Evolutionary conservation across 2,888 invertebrate species (phyloP).

Genomic region (Acleris holmiana): DNA sequence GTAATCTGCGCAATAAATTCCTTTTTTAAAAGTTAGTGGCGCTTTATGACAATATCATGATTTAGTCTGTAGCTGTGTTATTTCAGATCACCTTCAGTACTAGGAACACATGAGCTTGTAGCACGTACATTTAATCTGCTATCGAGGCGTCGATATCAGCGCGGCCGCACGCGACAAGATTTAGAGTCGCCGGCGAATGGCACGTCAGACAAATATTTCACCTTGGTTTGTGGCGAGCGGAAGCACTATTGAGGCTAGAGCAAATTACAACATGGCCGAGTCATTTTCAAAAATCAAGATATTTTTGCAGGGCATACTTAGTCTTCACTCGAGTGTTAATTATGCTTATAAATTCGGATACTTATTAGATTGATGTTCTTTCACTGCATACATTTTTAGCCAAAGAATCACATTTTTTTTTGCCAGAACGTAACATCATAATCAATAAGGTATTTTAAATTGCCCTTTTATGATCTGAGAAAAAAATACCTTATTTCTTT

Average conservation of each 20-base stretch:
- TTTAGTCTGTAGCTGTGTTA: conserved; percentile 1
- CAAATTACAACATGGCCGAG: conserved; percentile 22
- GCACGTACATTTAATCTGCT: conserved; percentile 43
- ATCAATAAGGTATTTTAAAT: too few species aligned
- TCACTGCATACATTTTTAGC: too few species aligned
- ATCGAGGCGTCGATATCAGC: conserved; percentile 54
- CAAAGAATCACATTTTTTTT: too few species aligned
- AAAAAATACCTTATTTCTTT: too few species aligned
- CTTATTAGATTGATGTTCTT: too few species aligned
- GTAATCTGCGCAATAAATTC: neutral
- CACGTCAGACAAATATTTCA: conserved; percentile 75
- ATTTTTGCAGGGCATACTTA: too few species aligned
- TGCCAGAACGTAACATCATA: too few species aligned
- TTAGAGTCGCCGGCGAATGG: conserved; percentile 59
- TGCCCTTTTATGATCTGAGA: too few species aligned
- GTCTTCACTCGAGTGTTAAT: too few species aligned
- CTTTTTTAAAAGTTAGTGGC: neutral
- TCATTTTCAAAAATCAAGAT: neutral
- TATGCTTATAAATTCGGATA: too few species aligned
- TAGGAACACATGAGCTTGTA: conserved; percentile 30
- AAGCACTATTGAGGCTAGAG: conserved; percentile 43
- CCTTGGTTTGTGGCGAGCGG: conserved; percentile 63
- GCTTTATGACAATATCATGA: too few species aligned
- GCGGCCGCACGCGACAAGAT: conserved; percentile 74
- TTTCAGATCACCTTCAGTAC: conserved; percentile 6